phyloP scores from a whole-genome alignment of 2,888 invertebrate species.

The Aquatica leii region DNA sequence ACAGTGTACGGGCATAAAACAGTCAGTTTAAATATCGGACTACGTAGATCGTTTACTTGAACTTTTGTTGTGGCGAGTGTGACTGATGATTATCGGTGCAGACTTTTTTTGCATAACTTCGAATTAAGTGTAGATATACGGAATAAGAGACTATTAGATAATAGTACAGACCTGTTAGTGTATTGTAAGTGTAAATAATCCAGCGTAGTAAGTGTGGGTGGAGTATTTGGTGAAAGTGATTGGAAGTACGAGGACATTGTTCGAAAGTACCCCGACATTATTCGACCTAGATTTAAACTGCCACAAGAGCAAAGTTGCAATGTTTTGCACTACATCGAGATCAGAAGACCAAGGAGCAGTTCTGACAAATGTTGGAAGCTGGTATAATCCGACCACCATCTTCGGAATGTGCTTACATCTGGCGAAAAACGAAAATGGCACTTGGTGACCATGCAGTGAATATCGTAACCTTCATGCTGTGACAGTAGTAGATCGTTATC shows the following conservation, averaged over 20 bases:
- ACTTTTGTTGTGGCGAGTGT: no score
- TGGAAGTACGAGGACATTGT: neutral
- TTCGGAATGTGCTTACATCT: constrained; percentile 47
- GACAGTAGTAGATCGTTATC: constrained; percentile 17
- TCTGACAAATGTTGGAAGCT: constrained; percentile 39
- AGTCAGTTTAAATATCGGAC: no score
- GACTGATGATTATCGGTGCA: constrained; percentile 11
- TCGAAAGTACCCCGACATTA: neutral
- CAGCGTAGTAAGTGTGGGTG: neutral
- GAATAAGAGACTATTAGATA: constrained; percentile 9
- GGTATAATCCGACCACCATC: no score
- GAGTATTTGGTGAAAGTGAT: neutral
- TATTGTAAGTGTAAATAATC: constrained; percentile 1
- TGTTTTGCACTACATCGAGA: constrained; percentile 1
- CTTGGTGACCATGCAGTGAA: constrained; percentile 48
- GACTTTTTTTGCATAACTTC: constrained; percentile 7
- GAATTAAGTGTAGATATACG: no score
- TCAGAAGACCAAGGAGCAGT: constrained; percentile 39
- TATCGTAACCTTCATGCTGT: constrained; percentile 42
- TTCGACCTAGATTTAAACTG: neutral
- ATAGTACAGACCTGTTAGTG: neutral
- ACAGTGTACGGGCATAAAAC: neutral
- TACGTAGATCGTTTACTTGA: no score
- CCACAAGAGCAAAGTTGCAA: neutral
- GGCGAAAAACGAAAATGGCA: constrained; percentile 41